Evolutionary conservation across 2,113 vertebrate genomes (phyloP).

Genomic region (Charina bottae): DNA sequence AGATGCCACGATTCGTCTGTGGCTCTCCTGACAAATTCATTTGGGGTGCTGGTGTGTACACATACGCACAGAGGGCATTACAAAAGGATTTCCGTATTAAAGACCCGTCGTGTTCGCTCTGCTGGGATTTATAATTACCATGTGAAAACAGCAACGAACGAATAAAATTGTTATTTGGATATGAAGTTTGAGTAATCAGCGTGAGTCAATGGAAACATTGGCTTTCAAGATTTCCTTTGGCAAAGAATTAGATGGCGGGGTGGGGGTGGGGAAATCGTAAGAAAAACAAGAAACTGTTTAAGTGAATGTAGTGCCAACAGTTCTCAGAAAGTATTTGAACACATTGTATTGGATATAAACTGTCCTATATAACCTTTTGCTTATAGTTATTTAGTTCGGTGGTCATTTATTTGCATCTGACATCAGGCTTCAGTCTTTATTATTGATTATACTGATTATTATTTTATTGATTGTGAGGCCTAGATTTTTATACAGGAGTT

Average conservation of each 20-base stretch:
- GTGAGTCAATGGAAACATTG: not conserved
- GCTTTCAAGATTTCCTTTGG: not conserved
- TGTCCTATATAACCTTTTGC: not conserved
- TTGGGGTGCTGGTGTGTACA: not conserved
- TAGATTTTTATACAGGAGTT: slow-evolving; percentile 4
- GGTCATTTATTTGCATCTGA: not conserved
- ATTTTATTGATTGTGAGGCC: not conserved
- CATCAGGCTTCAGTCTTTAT: not conserved
- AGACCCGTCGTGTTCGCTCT: not conserved
- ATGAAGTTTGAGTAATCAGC: not conserved
- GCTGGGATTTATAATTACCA: not conserved
- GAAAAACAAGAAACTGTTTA: not conserved
- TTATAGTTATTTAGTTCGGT: slow-evolving; percentile 22
- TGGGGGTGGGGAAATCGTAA: not conserved
- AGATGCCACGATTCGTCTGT: not conserved
- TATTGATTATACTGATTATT: not conserved
- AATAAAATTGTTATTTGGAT: not conserved
- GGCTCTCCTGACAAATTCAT: not conserved
- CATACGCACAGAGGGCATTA: not conserved
- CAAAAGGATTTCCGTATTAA: not conserved
- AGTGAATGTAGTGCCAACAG: not conserved
- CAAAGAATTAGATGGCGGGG: not conserved
- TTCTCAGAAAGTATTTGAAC: not conserved
- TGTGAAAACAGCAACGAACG: not conserved
- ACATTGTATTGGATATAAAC: not conserved